Evolutionary conservation across 2,797 vertebrate species (phyloP).

Genomic region (Gymnoscopelus braueri): DNA sequence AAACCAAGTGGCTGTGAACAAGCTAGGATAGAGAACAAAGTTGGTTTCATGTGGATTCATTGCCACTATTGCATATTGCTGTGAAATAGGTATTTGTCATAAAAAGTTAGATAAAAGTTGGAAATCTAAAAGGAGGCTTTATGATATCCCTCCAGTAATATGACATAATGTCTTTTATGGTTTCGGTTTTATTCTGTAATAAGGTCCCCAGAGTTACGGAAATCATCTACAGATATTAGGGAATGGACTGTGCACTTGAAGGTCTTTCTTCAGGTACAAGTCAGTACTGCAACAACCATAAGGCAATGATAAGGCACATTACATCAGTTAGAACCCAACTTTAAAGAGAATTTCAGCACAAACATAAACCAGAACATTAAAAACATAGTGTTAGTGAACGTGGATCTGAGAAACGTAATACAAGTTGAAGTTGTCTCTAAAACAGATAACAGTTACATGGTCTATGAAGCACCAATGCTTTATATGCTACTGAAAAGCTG

Average conservation of each 20-base stretch:
- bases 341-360: conserved; percentile 72
- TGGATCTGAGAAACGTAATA: conserved; percentile 59
- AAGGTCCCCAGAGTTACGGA: not conserved
- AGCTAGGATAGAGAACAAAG: too few species aligned
- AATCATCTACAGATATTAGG: conserved; percentile 19
- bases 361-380: conserved; percentile 42
- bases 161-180: not conserved
- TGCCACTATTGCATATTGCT: too few species aligned
- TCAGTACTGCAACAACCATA: conserved; percentile 29
- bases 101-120: not conserved
- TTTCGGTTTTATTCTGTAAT: conserved; percentile 8
- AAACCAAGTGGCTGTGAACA: too few species aligned
- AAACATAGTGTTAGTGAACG: conserved; percentile 65
- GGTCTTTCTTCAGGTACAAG: conserved; percentile 64
- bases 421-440: conserved; percentile 51
- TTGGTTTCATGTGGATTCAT: too few species aligned
- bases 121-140: not conserved
- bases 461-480: conserved; percentile 65
- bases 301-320: conserved; percentile 62
- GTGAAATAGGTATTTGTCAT: too few species aligned
- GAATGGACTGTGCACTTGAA: conserved; percentile 76
- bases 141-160: not conserved
- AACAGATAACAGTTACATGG: conserved; percentile 55
- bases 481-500: conserved; percentile 64
- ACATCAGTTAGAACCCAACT: conserved; percentile 45